Conservation (phyloP, 2,113 vertebrate genomes). For the Peromyscus polionotus region DNA sequence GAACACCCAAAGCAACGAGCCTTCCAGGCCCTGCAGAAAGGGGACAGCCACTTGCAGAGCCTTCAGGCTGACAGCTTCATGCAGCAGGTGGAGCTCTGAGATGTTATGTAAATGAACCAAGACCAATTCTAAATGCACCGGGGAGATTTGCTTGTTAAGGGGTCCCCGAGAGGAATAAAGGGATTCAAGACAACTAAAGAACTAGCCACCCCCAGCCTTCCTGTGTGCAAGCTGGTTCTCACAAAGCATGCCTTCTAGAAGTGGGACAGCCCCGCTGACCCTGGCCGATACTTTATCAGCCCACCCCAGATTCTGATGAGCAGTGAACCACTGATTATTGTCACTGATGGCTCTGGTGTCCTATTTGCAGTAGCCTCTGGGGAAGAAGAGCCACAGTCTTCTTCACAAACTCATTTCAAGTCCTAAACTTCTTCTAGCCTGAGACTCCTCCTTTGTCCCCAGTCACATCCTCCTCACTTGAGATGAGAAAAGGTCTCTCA, state of each 20-base stretch:
- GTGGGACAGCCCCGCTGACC: conserved; percentile 45
- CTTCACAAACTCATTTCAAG: conserved; percentile 67
- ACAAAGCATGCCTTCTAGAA: conserved; percentile 46
- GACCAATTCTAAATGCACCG: not conserved
- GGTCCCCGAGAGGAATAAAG: not conserved
- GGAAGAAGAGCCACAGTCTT: conserved; percentile 40
- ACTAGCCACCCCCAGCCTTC: not conserved
- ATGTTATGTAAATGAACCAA: not conserved
- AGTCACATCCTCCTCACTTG: not conserved
- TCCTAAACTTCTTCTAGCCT: conserved; percentile 22
- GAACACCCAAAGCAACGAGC: not conserved
- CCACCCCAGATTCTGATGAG: conserved; percentile 67
- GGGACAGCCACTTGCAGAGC: not conserved
- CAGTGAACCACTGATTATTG: conserved; percentile 71
- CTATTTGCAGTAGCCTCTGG: conserved; percentile 46
- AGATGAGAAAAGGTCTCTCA: not conserved
- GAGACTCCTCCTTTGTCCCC: not conserved
- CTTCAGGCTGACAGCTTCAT: not conserved
- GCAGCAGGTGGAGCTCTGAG: not conserved
- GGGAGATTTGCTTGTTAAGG: conserved; percentile 18
- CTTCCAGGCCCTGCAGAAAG: not conserved
- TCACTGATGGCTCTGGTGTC: conserved; percentile 23
- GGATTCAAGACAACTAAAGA: not conserved
- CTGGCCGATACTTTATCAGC: not conserved
- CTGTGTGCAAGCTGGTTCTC: conserved; percentile 6